Percentiles rank a stretch among this genome's conserved stretches.
phyloP scores from a whole-genome alignment of 2,113 vertebrate species.

The Eretmochelys imbricata region DNA sequence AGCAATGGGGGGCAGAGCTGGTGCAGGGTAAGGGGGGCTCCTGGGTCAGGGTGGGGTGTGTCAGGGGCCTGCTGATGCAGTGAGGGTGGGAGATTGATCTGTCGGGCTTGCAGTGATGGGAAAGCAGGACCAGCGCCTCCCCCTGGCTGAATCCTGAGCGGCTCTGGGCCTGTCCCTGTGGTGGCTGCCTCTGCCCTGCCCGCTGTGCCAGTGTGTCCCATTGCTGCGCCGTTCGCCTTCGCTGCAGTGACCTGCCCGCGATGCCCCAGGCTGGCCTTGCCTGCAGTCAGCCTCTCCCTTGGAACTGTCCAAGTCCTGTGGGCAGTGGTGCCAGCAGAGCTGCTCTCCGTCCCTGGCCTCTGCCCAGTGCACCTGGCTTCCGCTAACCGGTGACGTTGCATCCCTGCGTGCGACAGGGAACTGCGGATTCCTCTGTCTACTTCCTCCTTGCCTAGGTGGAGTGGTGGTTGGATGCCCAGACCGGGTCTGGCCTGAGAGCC shows the following conservation, averaged over 20 bases:
- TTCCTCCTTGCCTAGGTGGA: neutral
- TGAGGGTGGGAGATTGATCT: neutral
- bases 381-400: neutral
- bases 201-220: neutral
- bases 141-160: neutral
- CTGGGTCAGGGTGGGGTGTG: no score
- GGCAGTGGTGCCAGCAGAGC: no score
- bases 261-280: no score
- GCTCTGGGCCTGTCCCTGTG: neutral
- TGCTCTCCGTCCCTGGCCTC: neutral
- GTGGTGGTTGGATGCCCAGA: neutral
- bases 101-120: neutral
- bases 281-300: no score
- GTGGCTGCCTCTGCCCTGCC: neutral
- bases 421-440: neutral
- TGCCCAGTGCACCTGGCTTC: neutral
- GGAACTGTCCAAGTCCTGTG: no score
- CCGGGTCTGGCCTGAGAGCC: neutral
- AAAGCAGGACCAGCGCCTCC: neutral
- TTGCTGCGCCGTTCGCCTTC: neutral
- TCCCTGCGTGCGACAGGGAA: no score
- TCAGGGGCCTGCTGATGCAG: neutral
- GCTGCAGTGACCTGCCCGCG: neutral
- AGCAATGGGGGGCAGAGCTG: no score
- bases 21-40: no score